A percentile compares a stretch with the other conserved stretches of the same genome.
These are phyloP conservation scores for Chiloscyllium plagiosum DNA, from an alignment of 2,113 vertebrate genomes.

Conservation along the genomic window DNA sequence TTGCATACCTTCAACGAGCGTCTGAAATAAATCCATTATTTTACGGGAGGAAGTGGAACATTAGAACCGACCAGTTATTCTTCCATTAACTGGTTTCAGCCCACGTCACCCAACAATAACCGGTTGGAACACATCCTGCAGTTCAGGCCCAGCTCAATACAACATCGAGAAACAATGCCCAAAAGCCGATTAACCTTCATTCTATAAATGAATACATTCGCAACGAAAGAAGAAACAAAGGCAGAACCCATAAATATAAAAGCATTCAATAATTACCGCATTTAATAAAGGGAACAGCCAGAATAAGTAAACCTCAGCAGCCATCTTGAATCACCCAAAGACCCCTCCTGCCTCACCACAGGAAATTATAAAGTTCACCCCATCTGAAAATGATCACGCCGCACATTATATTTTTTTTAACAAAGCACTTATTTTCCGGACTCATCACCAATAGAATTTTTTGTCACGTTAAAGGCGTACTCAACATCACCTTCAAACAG, in stretches of 20 bases:
- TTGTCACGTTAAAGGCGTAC: background rate
- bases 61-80: background rate
- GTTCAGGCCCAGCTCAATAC: background rate
- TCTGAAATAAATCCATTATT: background rate
- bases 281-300: conserved; percentile 67
- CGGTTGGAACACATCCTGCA: background rate
- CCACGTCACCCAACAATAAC: conserved; percentile 1
- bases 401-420: no score
- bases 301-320: conserved; percentile 49
- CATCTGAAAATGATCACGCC: background rate
- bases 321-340: conserved; percentile 58
- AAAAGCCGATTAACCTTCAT: background rate
- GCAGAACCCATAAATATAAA: background rate
- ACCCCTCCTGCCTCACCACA: fast-evolving
- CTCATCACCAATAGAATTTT: no score
- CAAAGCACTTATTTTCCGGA: background rate
- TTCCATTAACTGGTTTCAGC: background rate
- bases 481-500: background rate
- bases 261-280: conserved; percentile 58
- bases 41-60: background rate
- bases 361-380: background rate
- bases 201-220: background rate
- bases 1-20: background rate
- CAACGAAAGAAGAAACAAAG: background rate
- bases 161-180: background rate